Conservation (phyloP, 2,888 invertebrate genomes). For the Protophormia terraenovae region DNA sequence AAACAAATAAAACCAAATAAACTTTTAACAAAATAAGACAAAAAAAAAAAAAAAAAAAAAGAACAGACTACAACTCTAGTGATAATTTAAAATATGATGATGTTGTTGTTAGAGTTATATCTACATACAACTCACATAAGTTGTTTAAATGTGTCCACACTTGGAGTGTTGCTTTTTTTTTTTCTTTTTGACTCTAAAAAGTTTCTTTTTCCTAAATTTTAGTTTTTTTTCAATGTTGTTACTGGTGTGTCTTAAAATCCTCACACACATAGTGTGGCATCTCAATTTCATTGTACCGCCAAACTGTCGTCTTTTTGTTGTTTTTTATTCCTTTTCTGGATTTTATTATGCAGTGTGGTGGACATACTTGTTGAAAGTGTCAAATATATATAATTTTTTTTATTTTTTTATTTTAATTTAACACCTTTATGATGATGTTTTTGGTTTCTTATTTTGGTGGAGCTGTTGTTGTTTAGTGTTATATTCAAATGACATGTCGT, state of each 20-base stretch:
- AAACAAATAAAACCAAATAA: slow-evolving; percentile 48
- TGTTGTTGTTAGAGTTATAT: slow-evolving; percentile 38
- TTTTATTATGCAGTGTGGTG: slow-evolving; percentile 23
- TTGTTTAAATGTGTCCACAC: slow-evolving; percentile 55
- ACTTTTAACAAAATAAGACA: slow-evolving; percentile 1
- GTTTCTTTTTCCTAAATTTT: not conserved
- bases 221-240: not conserved
- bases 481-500: slow-evolving; percentile 60
- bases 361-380: slow-evolving; percentile 58
- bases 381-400: slow-evolving; percentile 35
- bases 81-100: slow-evolving; percentile 60
- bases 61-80: slow-evolving; percentile 41
- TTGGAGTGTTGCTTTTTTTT: slow-evolving; percentile 18
- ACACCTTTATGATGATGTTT: slow-evolving; percentile 54
- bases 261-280: slow-evolving; percentile 61
- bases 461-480: slow-evolving; percentile 18
- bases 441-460: slow-evolving; percentile 7
- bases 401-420: slow-evolving; percentile 52
- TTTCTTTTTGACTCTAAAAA: not conserved
- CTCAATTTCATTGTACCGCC: slow-evolving; percentile 67
- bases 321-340: slow-evolving; percentile 34
- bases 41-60: no score
- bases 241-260: slow-evolving; percentile 23
- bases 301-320: slow-evolving; percentile 60
- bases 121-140: slow-evolving; percentile 16